Evolutionary conservation across 2,113 vertebrate genomes (phyloP).

Genomic region (Halichoerus grypus): DNA sequence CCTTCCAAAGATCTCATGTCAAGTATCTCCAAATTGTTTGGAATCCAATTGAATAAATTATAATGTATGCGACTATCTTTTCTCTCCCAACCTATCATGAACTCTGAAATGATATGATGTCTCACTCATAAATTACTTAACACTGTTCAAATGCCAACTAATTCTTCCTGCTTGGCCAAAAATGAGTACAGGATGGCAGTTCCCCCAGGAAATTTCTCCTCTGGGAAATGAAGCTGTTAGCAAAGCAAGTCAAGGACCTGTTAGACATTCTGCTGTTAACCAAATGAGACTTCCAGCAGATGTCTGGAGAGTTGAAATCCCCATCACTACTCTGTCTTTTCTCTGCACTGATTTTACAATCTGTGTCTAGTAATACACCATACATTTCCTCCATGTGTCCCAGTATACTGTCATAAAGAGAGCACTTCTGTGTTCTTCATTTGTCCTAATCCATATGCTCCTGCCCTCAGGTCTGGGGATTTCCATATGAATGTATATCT

Average conservation of each 20-base stretch:
- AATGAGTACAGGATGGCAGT: slow-evolving; percentile 34
- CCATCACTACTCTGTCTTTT: slow-evolving; percentile 74
- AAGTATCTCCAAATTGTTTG: slow-evolving; percentile 62
- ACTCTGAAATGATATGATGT: slow-evolving; percentile 57
- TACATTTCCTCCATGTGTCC: background rate
- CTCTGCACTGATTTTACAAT: slow-evolving; percentile 41
- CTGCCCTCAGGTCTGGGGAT: slow-evolving; percentile 60
- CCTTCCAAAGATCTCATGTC: slow-evolving; percentile 35
- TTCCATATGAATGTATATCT: slow-evolving; percentile 60
- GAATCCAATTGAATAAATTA: slow-evolving; percentile 48
- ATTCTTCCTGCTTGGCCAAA: slow-evolving; percentile 72
- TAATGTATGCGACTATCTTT: slow-evolving; percentile 14
- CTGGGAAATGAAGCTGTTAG: slow-evolving; percentile 74
- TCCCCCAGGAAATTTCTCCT: slow-evolving; percentile 62
- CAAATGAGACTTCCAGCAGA: slow-evolving; percentile 76
- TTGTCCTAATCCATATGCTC: slow-evolving; percentile 59
- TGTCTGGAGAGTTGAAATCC: slow-evolving; percentile 79
- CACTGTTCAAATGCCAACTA: slow-evolving; percentile 50
- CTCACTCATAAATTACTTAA: slow-evolving; percentile 55
- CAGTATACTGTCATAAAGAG: background rate
- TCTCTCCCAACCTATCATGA: slow-evolving; percentile 39
- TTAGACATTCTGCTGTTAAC: slow-evolving; percentile 69
- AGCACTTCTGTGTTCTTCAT: background rate
- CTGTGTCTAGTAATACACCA: slow-evolving; percentile 28
- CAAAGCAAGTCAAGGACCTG: slow-evolving; percentile 68